Conservation (phyloP, 2,888 invertebrate genomes). For the Archips xylosteana region DNA sequence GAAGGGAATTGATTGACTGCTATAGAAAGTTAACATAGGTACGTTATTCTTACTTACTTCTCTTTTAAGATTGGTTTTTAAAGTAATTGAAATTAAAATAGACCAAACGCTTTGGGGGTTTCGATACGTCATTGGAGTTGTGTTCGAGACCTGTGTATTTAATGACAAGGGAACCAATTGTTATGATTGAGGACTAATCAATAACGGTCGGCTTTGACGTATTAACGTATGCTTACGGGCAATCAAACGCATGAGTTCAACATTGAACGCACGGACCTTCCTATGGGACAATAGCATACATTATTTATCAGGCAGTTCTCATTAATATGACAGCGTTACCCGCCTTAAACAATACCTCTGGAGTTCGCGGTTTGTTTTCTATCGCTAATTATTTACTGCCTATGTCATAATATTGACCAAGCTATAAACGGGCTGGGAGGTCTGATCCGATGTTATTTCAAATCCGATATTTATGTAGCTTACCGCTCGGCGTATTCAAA, state of each 20-base stretch:
- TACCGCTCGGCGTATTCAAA: constrained; percentile 41
- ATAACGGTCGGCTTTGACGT: constrained; percentile 29
- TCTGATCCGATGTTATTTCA: constrained; percentile 56
- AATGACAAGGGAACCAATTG: constrained; percentile 1
- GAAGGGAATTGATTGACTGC: constrained; percentile 20
- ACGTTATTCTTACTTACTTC: not conserved
- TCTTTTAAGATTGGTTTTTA: not conserved
- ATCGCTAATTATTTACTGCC: constrained; percentile 37
- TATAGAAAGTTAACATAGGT: not conserved
- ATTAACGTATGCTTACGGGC: constrained; percentile 19
- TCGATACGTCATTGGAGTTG: not conserved
- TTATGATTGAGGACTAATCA: constrained; percentile 10
- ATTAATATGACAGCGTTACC: constrained; percentile 30
- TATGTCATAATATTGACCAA: constrained; percentile 45
- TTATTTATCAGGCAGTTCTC: constrained; percentile 28
- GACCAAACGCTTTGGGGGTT: not conserved
- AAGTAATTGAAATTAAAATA: constrained; percentile 4
- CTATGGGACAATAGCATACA: constrained; percentile 38
- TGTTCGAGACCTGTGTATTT: not conserved
- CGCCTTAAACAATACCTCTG: constrained; percentile 7
- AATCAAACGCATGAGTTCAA: constrained; percentile 18
- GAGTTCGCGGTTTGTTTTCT: constrained; percentile 4
- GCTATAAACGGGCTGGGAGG: constrained; percentile 55
- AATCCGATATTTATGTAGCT: constrained; percentile 48
- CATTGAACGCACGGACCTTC: constrained; percentile 25